phyloP scores from a whole-genome alignment of 2,113 vertebrate species.

The Dolichotis patagonum region DNA sequence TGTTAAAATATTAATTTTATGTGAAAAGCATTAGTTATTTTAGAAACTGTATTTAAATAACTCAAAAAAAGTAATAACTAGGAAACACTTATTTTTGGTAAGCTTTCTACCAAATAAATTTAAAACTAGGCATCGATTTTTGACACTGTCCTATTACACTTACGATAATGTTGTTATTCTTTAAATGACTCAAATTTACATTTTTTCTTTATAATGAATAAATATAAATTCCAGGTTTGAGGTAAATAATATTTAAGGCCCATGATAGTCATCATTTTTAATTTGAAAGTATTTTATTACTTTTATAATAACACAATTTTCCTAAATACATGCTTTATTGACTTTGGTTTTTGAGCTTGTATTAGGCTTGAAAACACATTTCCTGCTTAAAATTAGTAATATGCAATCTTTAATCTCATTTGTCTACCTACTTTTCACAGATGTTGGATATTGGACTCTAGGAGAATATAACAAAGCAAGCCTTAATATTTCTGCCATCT shows the following conservation, averaged over 20 bases:
- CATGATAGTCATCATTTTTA: neutral
- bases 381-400: neutral
- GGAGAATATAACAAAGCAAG: neutral
- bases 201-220: neutral
- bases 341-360: neutral
- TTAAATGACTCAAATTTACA: neutral
- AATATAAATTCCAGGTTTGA: neutral
- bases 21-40: slow-evolving; percentile 29
- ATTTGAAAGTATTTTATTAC: slow-evolving; percentile 36
- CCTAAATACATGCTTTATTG: neutral
- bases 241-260: neutral
- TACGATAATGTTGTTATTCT: neutral
- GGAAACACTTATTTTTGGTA: slow-evolving; percentile 58
- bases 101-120: slow-evolving; percentile 60
- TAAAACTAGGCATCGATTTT: neutral
- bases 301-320: neutral
- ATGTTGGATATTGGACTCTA: neutral
- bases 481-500: neutral
- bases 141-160: neutral
- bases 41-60: slow-evolving; percentile 62
- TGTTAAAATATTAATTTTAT: slow-evolving; percentile 35
- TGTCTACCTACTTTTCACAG: neutral
- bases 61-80: slow-evolving; percentile 53
- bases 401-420: neutral
- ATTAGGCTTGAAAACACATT: neutral